These are phyloP conservation scores for Ptilorrhoa leucosticta DNA, from an alignment of 2,113 vertebrate genomes.

Conservation along the genomic window DNA sequence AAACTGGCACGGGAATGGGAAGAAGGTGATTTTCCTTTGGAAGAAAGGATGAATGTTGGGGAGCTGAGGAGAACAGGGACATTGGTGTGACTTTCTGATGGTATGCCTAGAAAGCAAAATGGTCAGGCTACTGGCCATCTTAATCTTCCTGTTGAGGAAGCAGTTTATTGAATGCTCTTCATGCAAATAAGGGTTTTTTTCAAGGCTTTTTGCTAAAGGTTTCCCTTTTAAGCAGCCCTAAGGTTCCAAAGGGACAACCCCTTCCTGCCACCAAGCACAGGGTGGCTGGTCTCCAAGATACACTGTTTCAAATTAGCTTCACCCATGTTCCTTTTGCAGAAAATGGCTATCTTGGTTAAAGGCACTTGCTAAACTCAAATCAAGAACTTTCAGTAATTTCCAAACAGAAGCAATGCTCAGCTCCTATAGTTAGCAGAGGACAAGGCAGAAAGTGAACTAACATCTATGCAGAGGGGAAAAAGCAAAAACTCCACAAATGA, in stretches of 20 bases:
- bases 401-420: background rate
- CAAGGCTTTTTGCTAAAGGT: background rate
- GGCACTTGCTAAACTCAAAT: background rate
- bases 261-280: background rate
- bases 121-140: background rate
- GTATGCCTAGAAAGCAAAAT: background rate
- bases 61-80: background rate
- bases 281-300: background rate
- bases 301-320: background rate
- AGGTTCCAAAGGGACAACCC: background rate
- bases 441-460: background rate
- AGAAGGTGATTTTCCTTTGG: background rate
- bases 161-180: background rate
- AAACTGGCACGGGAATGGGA: background rate
- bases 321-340: background rate
- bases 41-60: background rate
- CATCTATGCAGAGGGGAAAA: background rate
- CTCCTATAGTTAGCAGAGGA: background rate
- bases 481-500: background rate
- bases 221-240: background rate
- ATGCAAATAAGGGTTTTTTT: background rate
- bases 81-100: background rate
- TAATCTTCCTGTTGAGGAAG: background rate
- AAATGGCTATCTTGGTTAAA: background rate
- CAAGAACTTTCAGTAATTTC: background rate